These are phyloP conservation scores for Protodeltote pygarga DNA, from an alignment of 2,888 invertebrate species.

Conservation along the genomic window DNA sequence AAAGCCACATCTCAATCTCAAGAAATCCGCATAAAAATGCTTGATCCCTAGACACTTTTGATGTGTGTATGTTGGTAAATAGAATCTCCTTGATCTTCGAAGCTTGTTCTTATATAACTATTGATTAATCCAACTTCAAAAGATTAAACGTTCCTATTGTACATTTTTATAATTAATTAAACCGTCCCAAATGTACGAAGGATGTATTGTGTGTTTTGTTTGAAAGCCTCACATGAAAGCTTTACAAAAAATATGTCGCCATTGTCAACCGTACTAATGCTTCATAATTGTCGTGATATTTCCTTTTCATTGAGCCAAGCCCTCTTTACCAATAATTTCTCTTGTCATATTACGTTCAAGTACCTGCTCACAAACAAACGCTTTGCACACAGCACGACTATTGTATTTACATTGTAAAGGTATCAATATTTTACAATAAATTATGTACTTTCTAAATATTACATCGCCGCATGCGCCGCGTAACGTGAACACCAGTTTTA, in stretches of 20 bases:
- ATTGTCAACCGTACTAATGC: constrained; percentile 74
- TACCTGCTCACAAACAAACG: constrained; percentile 55
- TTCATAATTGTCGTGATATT: constrained; percentile 81
- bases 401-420: constrained; percentile 36
- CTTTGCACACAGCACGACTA: constrained; percentile 56
- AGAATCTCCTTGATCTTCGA: constrained; percentile 16
- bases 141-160: constrained; percentile 44
- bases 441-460: constrained; percentile 36
- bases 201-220: constrained; percentile 65
- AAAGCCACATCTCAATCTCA: no score
- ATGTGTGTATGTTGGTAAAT: no score
- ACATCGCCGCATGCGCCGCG: constrained; percentile 1
- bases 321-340: constrained; percentile 74
- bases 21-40: no score
- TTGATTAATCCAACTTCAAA: constrained; percentile 45
- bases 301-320: constrained; percentile 75
- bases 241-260: constrained; percentile 75
- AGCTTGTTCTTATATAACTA: constrained; percentile 28
- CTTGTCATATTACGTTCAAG: constrained; percentile 71
- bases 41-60: no score
- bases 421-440: constrained; percentile 25
- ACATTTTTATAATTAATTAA: constrained; percentile 66
- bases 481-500: constrained; percentile 2
- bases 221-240: constrained; percentile 63
- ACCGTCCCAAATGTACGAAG: constrained; percentile 56